These are phyloP conservation scores for Chamaea fasciata DNA, from an alignment of 2,113 vertebrate genomes.

Conservation along the genomic window DNA sequence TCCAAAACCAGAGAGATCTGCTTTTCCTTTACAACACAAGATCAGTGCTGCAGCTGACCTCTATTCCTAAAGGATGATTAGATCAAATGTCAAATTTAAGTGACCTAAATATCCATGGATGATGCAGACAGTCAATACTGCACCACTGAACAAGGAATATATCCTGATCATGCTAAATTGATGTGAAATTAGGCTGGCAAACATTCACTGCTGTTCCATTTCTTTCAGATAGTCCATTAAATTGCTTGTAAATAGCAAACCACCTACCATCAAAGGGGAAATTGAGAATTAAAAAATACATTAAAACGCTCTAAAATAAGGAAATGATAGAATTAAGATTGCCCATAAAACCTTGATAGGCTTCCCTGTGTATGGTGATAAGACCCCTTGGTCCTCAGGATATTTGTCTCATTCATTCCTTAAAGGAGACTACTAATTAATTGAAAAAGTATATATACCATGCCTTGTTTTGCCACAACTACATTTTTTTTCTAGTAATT, in stretches of 20 bases:
- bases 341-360: not conserved
- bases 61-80: not conserved
- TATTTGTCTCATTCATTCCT: not conserved
- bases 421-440: not conserved
- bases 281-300: not conserved
- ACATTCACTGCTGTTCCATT: not conserved
- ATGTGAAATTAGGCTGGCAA: not conserved
- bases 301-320: not conserved
- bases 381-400: not conserved
- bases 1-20: not conserved
- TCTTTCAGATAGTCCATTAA: not conserved
- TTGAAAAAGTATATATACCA: not conserved
- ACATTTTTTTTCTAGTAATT: not conserved
- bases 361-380: not conserved
- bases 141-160: not conserved
- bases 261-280: not conserved
- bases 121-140: not conserved
- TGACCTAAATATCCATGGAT: not conserved
- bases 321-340: not conserved
- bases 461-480: not conserved
- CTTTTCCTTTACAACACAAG: not conserved
- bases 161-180: not conserved
- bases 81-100: not conserved
- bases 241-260: not conserved
- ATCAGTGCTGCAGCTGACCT: not conserved